Evolutionary conservation across 2,888 invertebrate species (phyloP), one percentile per base, ranked within the genome.

Genomic region (Drosophila hawaiiensis): DNA sequence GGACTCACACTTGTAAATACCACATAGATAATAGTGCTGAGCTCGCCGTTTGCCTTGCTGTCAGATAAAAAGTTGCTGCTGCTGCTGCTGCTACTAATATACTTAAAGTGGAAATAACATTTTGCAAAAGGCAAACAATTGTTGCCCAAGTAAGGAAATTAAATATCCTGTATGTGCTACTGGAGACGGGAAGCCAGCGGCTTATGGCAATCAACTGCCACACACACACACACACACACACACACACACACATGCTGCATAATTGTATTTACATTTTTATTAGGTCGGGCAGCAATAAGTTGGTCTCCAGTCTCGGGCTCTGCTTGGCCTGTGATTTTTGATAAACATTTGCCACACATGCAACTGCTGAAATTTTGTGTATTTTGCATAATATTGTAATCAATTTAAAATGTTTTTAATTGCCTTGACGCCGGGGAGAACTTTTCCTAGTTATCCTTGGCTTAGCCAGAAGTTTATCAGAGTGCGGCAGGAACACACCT

Each of bases 351-450:
- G 31, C 43, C 37, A 68, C 68, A 69, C 69, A 76, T 74, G 71
- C 75, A 68, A 63, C 49, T 39, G 59, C 55, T 25, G 25, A 60
- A 71, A 63, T 81, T 75, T 70, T 66, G 37, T 33, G 63, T 66
- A 68, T 84, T 78, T 78, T 73, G 90, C 86, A 89, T 88, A 89
- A 86, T 88, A 84, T 76, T 56, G 68, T 79, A 88, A 90, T 87
- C 79, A 81, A 79, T 75, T 84, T 62, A 64, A 78, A 87, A 76
- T 68, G 62, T 39, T 69, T 64, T 77, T 75, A 87, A 89, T 87
- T 81, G 79, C 73, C 64, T 35, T 49, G 16, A 4, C 16, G 47
- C 9, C 28, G 1, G 37, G 4, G 12, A 31, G n/a, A 64, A 61
- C 47, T 61, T 62, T 61, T 52, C 60, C 64, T 70, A 75, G 70